Evolutionary conservation across 2,113 vertebrate genomes (phyloP).

Genomic region (Geococcyx californianus): DNA sequence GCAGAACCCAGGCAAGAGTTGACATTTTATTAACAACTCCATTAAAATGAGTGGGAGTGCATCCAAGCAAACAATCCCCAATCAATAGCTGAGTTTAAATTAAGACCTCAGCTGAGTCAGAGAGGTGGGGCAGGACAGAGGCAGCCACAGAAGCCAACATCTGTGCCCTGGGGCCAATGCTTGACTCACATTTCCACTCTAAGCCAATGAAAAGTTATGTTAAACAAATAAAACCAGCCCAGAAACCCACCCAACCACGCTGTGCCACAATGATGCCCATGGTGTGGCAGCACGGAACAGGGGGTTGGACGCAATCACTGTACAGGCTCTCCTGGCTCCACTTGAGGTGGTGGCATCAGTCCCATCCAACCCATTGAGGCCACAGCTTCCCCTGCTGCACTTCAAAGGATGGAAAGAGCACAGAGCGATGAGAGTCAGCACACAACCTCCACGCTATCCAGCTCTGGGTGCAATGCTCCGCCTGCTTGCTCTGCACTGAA

Average conservation of each 20-base stretch:
- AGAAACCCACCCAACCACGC: not conserved
- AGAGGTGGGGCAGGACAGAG: not conserved
- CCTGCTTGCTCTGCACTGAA: accelerated
- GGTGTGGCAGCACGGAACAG: accelerated
- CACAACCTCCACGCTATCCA: too few species aligned
- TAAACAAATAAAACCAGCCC: not conserved
- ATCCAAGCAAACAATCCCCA: slow-evolving; percentile 32
- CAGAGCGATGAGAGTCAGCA: not conserved
- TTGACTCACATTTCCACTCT: not conserved
- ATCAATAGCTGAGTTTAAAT: slow-evolving; percentile 41
- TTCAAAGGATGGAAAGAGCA: too few species aligned
- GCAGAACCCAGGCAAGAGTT: not conserved
- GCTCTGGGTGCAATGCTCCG: accelerated
- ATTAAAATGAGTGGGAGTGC: slow-evolving; percentile 39
- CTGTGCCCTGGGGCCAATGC: not conserved
- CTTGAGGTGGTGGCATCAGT: not conserved
- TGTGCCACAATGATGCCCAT: accelerated
- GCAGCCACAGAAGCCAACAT: not conserved
- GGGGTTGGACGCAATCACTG: too few species aligned
- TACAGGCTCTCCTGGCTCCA: too few species aligned
- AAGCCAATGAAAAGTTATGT: not conserved
- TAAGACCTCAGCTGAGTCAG: not conserved
- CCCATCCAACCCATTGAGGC: not conserved
- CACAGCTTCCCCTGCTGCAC: not conserved
- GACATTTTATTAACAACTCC: slow-evolving; percentile 63